A percentile compares a stretch with the other conserved stretches of the same genome.
These are phyloP conservation scores for Syngnathus rostellatus DNA, from an alignment of 2,797 vertebrate genomes.

Conservation along the genomic window DNA sequence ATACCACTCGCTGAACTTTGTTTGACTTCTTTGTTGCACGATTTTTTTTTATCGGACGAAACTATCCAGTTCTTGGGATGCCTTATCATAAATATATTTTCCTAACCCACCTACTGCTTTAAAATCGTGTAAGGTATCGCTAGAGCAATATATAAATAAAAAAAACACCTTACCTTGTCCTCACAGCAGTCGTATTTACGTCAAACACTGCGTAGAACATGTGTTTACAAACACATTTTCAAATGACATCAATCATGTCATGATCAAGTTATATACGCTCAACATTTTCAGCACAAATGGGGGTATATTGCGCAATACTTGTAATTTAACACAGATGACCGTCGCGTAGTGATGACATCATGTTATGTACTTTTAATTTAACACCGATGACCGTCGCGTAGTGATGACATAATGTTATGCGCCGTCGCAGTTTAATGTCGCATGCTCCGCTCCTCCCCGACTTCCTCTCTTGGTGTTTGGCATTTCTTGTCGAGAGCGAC, in stretches of 20 bases:
- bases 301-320: slow-evolving; percentile 23
- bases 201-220: background rate
- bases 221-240: background rate
- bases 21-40: background rate
- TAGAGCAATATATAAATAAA: background rate
- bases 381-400: slow-evolving; percentile 41
- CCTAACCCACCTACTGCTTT: background rate
- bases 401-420: slow-evolving; percentile 19
- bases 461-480: slow-evolving; percentile 35
- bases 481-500: slow-evolving; percentile 14
- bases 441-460: slow-evolving; percentile 10
- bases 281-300: background rate
- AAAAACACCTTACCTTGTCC: background rate
- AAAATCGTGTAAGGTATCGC: background rate
- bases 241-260: background rate
- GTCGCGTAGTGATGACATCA: slow-evolving; percentile 37
- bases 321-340: slow-evolving; percentile 57
- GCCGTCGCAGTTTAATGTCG: slow-evolving; percentile 34
- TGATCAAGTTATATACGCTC: background rate
- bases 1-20: background rate
- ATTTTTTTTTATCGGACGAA: too few species aligned
- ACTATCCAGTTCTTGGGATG: background rate
- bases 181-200: background rate
- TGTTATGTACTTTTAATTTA: slow-evolving; percentile 55
- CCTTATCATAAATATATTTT: background rate